phyloP scores from a whole-genome alignment of 2,113 vertebrate species.

The Danio rerio region GRCz12tu NC_133176.1:21897001-21897500 shows the following conservation, averaged over 20 bases:
- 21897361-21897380: constrained; percentile 20
- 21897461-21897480: neutral
- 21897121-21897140: neutral
- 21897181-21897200: constrained; percentile 10
- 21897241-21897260: neutral
- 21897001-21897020: neutral
- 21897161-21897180: neutral
- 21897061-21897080: neutral
- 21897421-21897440: neutral
- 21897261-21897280: constrained; percentile 32
- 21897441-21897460: neutral
- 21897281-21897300: neutral
- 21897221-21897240: constrained; percentile 2
- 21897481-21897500: neutral
- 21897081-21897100: neutral
- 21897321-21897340: constrained; percentile 10
- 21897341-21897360: constrained; percentile 9
- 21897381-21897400: neutral
- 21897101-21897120: neutral
- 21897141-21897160: neutral
- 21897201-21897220: neutral
- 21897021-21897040: neutral
- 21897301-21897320: constrained; percentile 9
- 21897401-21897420: neutral
- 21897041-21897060: neutral